These are phyloP conservation scores for Sciurus vulgaris DNA, from an alignment of 2,797 vertebrate species.

Conservation along the genomic window DNA sequence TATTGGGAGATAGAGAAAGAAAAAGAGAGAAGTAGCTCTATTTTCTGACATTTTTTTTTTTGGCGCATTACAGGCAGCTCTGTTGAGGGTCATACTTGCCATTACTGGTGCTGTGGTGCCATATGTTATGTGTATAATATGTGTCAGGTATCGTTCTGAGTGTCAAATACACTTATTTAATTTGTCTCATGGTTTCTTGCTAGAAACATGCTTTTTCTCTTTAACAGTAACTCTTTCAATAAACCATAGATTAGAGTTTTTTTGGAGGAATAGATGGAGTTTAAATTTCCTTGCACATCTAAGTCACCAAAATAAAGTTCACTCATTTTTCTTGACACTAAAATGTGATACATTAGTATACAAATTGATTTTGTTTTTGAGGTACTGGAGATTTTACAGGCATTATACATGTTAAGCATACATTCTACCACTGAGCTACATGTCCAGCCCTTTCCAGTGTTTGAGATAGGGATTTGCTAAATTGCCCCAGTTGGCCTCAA, in stretches of 20 bases:
- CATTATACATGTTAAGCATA: too few relatives aligned
- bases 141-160: not conserved
- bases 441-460: too few relatives aligned
- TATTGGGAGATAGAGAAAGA: not conserved
- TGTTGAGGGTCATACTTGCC: not conserved
- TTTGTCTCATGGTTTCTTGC: not conserved
- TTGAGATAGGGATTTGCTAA: too few relatives aligned
- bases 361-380: not conserved
- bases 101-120: accelerated
- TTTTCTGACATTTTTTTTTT: not conserved
- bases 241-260: not conserved
- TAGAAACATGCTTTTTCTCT: not conserved
- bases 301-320: not conserved
- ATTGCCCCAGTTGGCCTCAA: too few relatives aligned
- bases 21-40: not conserved
- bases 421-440: too few relatives aligned
- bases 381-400: too few relatives aligned
- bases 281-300: not conserved
- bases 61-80: not conserved
- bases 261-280: not conserved
- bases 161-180: not conserved
- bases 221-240: not conserved
- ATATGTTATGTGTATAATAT: not conserved
- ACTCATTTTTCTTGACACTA: not conserved
- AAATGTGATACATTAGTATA: not conserved